Base-by-base conservation (phyloP, 2,888 invertebrate species). In the Subacronicta megacephala region DNA sequence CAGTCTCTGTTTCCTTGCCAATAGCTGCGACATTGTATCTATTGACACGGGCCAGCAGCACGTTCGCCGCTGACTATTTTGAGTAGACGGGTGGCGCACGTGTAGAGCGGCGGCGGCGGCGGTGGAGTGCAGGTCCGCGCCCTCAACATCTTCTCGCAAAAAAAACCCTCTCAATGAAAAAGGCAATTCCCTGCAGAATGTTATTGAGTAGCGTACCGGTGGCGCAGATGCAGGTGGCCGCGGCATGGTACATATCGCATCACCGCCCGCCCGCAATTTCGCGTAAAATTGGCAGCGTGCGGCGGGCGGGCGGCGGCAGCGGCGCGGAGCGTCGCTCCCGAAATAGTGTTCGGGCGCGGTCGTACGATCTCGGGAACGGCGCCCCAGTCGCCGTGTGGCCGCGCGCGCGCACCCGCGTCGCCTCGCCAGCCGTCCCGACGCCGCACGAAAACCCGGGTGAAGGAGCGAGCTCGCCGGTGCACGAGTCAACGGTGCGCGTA, bases 191-290 rank as follows among this genome's bases (percentile, higher is more conserved):
- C 71, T 60, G 55, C 70, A 78, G 75, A 74, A 82, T 79, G 72
- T 71, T 80, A 78, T 73, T 76, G 79, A 80, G 73, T 59, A 57
- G 68, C 74, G 72, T 71, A 66, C 66, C 76, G 80, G 75, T 71
- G 44, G 50, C 78, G 81, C 80, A 78, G 77, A 75, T 85, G 88
- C 91, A 90, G 87, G 87, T 88, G 90, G 82, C 80, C 76, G 75
- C 80, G 72, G 83, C 81, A 83, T 85, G 75, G 87, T 87, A 91
- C 91, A 92, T 91, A 92, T 93, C 93, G 93, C 93, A 92, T 93
- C 93, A 92, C 92, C 92, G 93, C 93, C 93, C 92, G 93, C 93
- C 93, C 93, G 93, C 92, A 93, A 93, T 93, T 93, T 93, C 90
- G 93, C 93, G 93, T 93, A 92, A 93, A 93, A 93, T 93, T 93